Evolutionary conservation across 2,113 vertebrate genomes (phyloP), one percentile per base, ranked within the genome.

Genomic region (Macaca mulatta): DNA sequence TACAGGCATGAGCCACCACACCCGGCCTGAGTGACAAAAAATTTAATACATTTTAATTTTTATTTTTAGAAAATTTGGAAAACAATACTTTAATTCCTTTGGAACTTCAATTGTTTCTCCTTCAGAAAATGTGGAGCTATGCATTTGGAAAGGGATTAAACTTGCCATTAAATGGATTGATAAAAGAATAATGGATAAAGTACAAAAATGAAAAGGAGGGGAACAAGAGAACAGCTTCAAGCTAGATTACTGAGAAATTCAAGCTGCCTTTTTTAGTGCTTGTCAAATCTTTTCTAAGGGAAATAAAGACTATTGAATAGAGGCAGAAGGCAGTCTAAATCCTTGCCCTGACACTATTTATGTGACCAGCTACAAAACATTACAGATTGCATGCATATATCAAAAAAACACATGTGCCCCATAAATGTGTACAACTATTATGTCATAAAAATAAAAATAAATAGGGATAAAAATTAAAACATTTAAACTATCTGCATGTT

Each of bases 11-110:
- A 64, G 61, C 12, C 61, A 32, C 61, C 27, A 32, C 6, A 6
- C 12, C 61, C 61, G 6, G 12, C 61, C 27, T 30, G 6, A 64
- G 61, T 30, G 61, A 64, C 61, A 32, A 64, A 30, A 64, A 30
- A 32, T 14, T 64, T 64, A 92, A 30, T 72, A 7, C 1, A 10
- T 14, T 87, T 92, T 82, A 67, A 90, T 77, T 92, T 64, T 30
- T 72, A 72, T 48, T 82, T 95, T 87, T 32, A 90, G 67, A 82
- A 89, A 96, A 81, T 12, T 55, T n/a, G 55, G 32, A 55, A 86
- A 90, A 86, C 17, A 70, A 38, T 5, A 92, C 10, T 70, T 94
- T 18, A 38, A 20, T 82, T 38, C 13, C 27, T 75, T 55, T 78
- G 45, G 55, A 45, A 93, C 27, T 88, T 78, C 22, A 32, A 23